These are phyloP conservation scores for Cheirogaleus medius DNA, from an alignment of 2,113 vertebrate species.

Conservation along the genomic window DNA sequence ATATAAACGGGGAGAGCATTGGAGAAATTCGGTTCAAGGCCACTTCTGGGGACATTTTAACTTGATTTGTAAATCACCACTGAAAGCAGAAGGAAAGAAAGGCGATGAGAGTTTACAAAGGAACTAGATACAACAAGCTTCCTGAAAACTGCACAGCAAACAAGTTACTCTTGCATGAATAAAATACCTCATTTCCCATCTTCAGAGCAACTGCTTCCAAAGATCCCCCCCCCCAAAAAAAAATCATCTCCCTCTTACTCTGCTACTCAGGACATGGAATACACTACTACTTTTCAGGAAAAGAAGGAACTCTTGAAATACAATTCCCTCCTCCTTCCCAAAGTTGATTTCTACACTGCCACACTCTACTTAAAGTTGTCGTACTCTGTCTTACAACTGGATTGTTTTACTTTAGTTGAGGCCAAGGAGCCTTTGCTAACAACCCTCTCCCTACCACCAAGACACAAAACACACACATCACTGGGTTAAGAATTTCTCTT, in stretches of 20 bases:
- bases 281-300: background rate
- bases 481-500: background rate
- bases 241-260: background rate
- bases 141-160: background rate
- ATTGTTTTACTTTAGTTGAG: background rate
- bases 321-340: background rate
- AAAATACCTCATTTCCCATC: background rate
- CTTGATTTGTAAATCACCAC: slow-evolving; percentile 79
- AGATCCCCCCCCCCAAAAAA: background rate
- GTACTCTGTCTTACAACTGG: background rate
- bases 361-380: background rate
- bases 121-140: background rate
- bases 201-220: background rate
- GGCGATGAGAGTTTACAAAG: slow-evolving; percentile 30
- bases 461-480: background rate
- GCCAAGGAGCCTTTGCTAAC: background rate
- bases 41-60: slow-evolving; percentile 95
- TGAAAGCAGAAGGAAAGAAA: slow-evolving; percentile 59
- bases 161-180: background rate
- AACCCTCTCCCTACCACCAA: background rate
- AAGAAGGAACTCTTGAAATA: background rate
- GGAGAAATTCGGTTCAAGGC: slow-evolving; percentile 96
- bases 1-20: slow-evolving; percentile 93
- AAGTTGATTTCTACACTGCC: background rate
- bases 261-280: background rate